Base-by-base conservation (phyloP, 1,140 invertebrate genomes). In the Lerema accius region DNA sequence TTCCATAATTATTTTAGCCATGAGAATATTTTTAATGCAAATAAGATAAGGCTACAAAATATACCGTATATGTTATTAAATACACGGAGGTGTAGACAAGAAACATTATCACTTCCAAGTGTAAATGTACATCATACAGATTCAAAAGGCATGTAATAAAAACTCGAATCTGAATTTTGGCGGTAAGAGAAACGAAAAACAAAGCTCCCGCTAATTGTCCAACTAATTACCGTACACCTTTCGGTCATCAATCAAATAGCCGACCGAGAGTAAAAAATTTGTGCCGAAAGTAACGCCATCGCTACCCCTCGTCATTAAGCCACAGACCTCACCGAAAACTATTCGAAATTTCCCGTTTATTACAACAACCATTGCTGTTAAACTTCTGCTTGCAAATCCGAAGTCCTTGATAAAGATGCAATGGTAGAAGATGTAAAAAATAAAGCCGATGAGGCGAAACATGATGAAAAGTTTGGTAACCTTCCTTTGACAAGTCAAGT, bases 201-300 rank as follows among this genome's bases (percentile, higher is more conserved):
- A 80, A 78, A 70, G 60, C 48, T 37, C 45, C 39, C 35, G 67
- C 68, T 82, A 79, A 82, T 78, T 82, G 71, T 69, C 64, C 65
- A 65, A 63, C 74, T 79, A 82, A 82, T 82, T 79, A 82, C 39
- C 74, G 73, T 42, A 77, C 79, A 82, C 74, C 76, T 79, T 76
- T 67, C 39, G 45, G 65, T 64, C 70, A 79, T 82, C 75, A 73
- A 78, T 82, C 76, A 82, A 77, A 73, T 35, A 56, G 56, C 53
- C 64, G 64, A 60, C 56, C 59, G 67, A 70, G 65, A 48, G 66
- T 71, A 75, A 78, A 78, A 71, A 77, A 78, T 70, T 67, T 65
- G 53, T 46, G 62, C 55, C 42, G 63, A 63, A 73, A 61, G 51
- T 61, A 65, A 65, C 63, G 42, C 53, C 5, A 56, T 32, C 42